phyloP scores from a whole-genome alignment of 2,888 invertebrate species.

The Melipona beecheii region DNA sequence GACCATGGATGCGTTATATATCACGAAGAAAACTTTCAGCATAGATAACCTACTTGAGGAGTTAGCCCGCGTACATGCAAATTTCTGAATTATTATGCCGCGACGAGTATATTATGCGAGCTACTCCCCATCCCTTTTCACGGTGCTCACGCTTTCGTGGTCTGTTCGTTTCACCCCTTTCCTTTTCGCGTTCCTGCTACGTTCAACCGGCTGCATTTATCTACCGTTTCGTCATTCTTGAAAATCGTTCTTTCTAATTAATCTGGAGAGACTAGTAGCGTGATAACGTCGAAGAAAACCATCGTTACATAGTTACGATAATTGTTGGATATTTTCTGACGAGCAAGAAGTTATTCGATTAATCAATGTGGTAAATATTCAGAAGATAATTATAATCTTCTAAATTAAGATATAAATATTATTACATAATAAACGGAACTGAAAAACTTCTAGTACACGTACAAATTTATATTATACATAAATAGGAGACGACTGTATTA shows the following conservation, averaged over 20 bases:
- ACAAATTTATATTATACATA: neutral
- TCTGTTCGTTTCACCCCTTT: neutral
- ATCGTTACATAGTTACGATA: neutral
- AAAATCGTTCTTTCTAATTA: conserved; percentile 54
- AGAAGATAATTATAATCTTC: neutral
- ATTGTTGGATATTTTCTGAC: neutral
- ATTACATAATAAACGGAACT: neutral
- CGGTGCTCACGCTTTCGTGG: conserved; percentile 29
- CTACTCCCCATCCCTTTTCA: conserved; percentile 45
- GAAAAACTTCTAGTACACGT: neutral
- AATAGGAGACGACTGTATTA: neutral
- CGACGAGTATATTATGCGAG: conserved; percentile 77
- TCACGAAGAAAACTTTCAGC: conserved; percentile 81
- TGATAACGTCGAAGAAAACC: neutral
- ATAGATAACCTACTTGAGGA: conserved; percentile 84
- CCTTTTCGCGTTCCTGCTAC: conserved; percentile 21
- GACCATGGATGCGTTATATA: conserved; percentile 77
- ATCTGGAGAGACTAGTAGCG: conserved; percentile 40
- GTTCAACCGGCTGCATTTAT: conserved; percentile 58
- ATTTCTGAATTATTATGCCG: conserved; percentile 84
- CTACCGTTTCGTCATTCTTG: conserved; percentile 48
- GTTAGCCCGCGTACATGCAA: conserved; percentile 84
- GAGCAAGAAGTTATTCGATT: neutral
- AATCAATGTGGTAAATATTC: neutral
- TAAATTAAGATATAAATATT: neutral